Conservation (phyloP, 2,113 vertebrate species). For the Danionella cerebrum region DNA sequence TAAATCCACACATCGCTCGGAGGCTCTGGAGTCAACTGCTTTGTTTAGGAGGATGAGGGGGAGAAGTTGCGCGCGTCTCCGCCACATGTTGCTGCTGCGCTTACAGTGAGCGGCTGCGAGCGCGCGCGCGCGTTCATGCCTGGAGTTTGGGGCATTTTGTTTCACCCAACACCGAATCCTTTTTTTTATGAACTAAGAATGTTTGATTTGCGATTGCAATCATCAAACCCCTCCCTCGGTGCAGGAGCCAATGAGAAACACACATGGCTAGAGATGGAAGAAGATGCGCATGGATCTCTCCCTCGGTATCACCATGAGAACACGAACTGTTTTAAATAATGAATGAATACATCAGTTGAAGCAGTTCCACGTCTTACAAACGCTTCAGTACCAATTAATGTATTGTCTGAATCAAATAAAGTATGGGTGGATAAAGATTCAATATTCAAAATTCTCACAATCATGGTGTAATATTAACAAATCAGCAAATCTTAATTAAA, state of each 20-base stretch:
- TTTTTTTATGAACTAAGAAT: slow-evolving; percentile 28
- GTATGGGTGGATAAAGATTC: no score
- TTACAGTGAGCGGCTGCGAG: neutral
- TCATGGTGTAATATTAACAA: no score
- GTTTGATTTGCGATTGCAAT: slow-evolving; percentile 20
- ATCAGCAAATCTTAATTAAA: no score
- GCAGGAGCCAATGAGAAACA: slow-evolving; percentile 52
- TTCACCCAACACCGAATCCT: neutral
- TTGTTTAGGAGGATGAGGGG: no score
- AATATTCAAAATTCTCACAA: no score
- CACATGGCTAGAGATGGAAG: neutral
- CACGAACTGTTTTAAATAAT: no score
- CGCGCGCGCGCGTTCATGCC: neutral
- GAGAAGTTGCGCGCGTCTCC: slow-evolving; percentile 31
- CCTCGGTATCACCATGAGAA: neutral
- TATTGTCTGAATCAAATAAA: no score
- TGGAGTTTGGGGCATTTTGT: neutral
- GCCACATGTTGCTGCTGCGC: slow-evolving; percentile 30
- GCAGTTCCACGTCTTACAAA: no score
- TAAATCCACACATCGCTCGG: slow-evolving; percentile 31
- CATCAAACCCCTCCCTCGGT: slow-evolving; percentile 52
- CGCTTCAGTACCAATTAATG: no score
- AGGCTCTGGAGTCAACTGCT: slow-evolving; percentile 38
- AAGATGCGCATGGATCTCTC: neutral
- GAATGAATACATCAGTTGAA: no score